Conservation (phyloP, 1,140 invertebrate species). For the Brachionus angularis region DNA sequence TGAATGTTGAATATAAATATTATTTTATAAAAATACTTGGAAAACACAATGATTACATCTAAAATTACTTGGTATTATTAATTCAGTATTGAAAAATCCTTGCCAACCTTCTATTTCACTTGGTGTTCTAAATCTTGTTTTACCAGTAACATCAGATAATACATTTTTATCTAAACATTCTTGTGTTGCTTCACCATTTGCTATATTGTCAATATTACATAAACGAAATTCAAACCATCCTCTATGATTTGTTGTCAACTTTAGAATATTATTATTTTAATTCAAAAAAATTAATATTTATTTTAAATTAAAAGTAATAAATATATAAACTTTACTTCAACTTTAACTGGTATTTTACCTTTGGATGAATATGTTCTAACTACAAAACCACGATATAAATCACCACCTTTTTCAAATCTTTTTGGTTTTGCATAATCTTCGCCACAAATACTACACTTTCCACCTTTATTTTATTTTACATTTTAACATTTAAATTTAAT, state of each 20-base stretch:
- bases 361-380: not conserved
- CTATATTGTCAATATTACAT: conserved; percentile 44
- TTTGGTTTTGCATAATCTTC: not conserved
- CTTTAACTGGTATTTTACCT: not conserved
- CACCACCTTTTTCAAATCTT: conserved; percentile 32
- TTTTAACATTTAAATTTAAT: no score
- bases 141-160: not conserved
- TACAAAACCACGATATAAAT: conserved; percentile 1
- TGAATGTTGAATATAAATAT: no score
- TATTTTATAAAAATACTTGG: no score
- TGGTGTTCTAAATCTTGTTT: not conserved
- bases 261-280: no score
- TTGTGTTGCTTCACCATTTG: conserved; percentile 4
- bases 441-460: conserved; percentile 44
- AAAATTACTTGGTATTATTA: conserved; percentile 48
- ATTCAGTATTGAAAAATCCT: not conserved
- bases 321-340: not conserved
- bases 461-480: no score
- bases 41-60: conserved; percentile 54
- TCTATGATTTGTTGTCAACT: conserved; percentile 56
- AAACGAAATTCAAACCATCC: conserved; percentile 50
- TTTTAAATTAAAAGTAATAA: not conserved
- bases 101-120: not conserved
- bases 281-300: not conserved
- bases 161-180: conserved; percentile 30